A percentile compares a stretch with the other conserved stretches of the same genome.
phyloP scores from a whole-genome alignment of 2,113 vertebrate species.

The Limanda limanda region DNA sequence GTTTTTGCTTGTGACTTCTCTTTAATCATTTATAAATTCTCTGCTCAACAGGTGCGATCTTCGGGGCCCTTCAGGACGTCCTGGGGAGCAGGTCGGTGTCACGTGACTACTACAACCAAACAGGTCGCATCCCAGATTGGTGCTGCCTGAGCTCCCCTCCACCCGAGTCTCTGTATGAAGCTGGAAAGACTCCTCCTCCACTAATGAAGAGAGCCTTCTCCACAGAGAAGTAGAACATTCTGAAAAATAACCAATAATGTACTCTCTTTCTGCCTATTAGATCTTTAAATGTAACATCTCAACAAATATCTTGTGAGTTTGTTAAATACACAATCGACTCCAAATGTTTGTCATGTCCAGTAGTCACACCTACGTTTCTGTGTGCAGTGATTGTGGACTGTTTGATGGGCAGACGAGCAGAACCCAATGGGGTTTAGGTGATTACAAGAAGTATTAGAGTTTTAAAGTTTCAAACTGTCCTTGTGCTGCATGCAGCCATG shows the following conservation, averaged over 20 bases:
- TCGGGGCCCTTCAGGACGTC: constrained; percentile 96
- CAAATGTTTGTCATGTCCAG: constrained; percentile 20
- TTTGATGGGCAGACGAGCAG: neutral
- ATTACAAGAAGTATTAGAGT: neutral
- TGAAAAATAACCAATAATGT: neutral
- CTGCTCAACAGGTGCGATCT: constrained; percentile 88
- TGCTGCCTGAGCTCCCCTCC: constrained; percentile 93
- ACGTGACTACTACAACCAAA: constrained; percentile 96
- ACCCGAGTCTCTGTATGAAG: constrained; percentile 92
- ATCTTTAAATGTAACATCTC: constrained; percentile 27
- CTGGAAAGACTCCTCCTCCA: constrained; percentile 91
- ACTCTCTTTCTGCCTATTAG: neutral
- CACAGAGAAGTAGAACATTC: constrained; percentile 89
- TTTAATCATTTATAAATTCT: neutral
- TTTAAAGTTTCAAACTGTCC: too few species aligned
- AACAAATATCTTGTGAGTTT: neutral
- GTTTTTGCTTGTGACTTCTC: neutral
- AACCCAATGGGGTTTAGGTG: neutral
- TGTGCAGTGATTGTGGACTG: constrained; percentile 9
- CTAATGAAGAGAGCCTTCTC: constrained; percentile 98
- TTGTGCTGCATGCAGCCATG: too few species aligned
- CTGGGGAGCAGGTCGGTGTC: constrained; percentile 95
- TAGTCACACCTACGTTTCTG: neutral
- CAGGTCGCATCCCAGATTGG: constrained; percentile 95
- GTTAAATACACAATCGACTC: constrained; percentile 6